A percentile compares a stretch with the other conserved stretches of the same genome.
Evolutionary conservation across 2,113 vertebrate species (phyloP).

Genomic region (Melanerpes aurifrons): DNA sequence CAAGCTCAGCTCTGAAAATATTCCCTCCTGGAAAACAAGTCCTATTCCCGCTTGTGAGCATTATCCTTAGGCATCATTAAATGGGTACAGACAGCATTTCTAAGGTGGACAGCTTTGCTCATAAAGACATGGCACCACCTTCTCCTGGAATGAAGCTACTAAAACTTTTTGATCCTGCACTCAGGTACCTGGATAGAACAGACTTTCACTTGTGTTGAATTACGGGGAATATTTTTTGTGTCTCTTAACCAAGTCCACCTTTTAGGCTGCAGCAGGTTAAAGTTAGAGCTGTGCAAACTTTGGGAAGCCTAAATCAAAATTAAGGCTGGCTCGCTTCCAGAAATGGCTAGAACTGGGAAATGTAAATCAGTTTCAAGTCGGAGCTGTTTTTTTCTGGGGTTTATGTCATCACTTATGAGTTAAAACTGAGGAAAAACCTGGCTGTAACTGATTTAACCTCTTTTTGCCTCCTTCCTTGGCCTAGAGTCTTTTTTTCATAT

Average conservation of each 20-base stretch:
- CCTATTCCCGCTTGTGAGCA: constrained; percentile 44
- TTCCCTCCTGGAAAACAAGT: constrained; percentile 72
- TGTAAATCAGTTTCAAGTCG: constrained; percentile 76
- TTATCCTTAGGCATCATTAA: constrained; percentile 37
- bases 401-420: constrained; percentile 76
- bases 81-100: constrained; percentile 50
- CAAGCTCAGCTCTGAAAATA: constrained; percentile 68
- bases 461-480: constrained; percentile 44
- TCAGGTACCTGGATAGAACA: constrained; percentile 57
- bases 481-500: constrained; percentile 2
- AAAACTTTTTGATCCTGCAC: constrained; percentile 5
- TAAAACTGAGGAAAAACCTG: constrained; percentile 71
- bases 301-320: constrained; percentile 69
- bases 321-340: constrained; percentile 61
- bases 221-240: constrained; percentile 53
- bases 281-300: constrained; percentile 69
- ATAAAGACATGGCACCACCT: constrained; percentile 50
- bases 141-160: constrained; percentile 54
- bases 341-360: constrained; percentile 67
- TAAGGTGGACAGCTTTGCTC: constrained; percentile 55
- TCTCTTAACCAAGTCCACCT: constrained; percentile 55
- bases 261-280: constrained; percentile 69
- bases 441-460: constrained; percentile 61
- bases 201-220: constrained; percentile 67
- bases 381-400: constrained; percentile 69